Conservation (phyloP, 2,888 invertebrate species). For the Toxonevra muliebris region DNA sequence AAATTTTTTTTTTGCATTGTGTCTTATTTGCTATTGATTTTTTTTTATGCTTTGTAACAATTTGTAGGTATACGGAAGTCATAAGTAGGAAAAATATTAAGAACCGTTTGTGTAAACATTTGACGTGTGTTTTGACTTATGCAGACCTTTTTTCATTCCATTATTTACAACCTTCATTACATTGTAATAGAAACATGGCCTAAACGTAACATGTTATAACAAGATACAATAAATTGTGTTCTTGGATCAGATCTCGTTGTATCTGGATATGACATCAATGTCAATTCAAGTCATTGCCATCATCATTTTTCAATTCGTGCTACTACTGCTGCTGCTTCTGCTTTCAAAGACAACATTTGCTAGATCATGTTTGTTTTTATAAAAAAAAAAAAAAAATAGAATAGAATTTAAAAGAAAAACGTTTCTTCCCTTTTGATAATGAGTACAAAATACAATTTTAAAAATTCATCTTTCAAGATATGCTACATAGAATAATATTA, state of each 20-base stretch:
- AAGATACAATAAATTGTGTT: too few relatives aligned
- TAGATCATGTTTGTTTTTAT: neutral
- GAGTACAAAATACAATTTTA: conserved; percentile 3
- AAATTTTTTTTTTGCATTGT: too few relatives aligned
- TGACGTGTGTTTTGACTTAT: conserved; percentile 59
- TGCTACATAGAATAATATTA: neutral
- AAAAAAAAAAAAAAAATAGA: neutral
- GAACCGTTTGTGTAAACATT: conserved; percentile 55
- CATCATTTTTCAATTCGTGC: neutral
- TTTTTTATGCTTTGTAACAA: too few relatives aligned
- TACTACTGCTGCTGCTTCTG: neutral
- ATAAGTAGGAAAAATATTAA: conserved; percentile 3
- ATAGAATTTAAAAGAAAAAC: too few relatives aligned
- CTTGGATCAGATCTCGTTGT: too few relatives aligned
- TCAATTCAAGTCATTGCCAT: conserved; percentile 20
- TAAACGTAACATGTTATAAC: neutral
- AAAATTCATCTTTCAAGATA: too few relatives aligned
- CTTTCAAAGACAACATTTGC: neutral
- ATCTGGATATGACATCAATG: conserved; percentile 9
- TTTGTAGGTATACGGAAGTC: conserved; percentile 21
- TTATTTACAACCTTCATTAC: conserved; percentile 1
- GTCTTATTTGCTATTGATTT: too few relatives aligned
- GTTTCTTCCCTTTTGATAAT: conserved; percentile 12
- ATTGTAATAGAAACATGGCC: neutral
- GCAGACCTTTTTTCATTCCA: neutral